Conservation (phyloP, 1,140 invertebrate species). For the Portunus trituberculatus region DNA sequence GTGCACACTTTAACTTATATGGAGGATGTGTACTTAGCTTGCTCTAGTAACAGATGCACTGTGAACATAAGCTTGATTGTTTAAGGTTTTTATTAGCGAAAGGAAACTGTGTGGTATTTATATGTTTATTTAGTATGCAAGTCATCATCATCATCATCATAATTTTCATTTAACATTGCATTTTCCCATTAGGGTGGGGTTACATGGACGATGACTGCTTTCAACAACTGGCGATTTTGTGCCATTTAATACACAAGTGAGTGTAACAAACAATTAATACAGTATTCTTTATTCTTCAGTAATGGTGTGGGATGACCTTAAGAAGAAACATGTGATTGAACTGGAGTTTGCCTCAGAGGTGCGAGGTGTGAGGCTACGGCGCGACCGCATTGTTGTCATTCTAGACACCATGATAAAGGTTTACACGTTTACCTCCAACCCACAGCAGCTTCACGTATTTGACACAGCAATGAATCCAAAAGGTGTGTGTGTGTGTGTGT, state of each 20-base stretch:
- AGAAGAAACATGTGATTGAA: conserved; percentile 95
- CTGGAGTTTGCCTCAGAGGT: conserved; percentile 96
- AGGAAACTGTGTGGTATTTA: no score
- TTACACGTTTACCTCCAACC: conserved; percentile 97
- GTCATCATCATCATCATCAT: no score
- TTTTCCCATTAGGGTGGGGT: no score
- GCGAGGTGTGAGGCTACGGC: conserved; percentile 91
- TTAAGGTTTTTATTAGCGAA: no score
- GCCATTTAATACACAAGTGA: background rate
- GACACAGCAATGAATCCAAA: conserved; percentile 96
- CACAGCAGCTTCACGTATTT: conserved; percentile 97
- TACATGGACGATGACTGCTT: no score
- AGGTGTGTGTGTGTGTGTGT: conserved; percentile 81
- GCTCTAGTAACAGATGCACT: no score
- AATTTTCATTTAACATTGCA: no score
- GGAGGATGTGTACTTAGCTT: no score
- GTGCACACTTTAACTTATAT: no score
- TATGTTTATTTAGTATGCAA: no score
- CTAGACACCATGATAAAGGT: conserved; percentile 98
- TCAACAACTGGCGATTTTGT: no score
- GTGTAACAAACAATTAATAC: background rate
- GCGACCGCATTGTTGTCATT: conserved; percentile 97
- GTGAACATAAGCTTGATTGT: no score
- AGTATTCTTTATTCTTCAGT: conserved; percentile 83
- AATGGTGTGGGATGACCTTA: conserved; percentile 98